Base-by-base conservation (phyloP, 2,888 invertebrate genomes). In the Dione vanillae region DNA sequence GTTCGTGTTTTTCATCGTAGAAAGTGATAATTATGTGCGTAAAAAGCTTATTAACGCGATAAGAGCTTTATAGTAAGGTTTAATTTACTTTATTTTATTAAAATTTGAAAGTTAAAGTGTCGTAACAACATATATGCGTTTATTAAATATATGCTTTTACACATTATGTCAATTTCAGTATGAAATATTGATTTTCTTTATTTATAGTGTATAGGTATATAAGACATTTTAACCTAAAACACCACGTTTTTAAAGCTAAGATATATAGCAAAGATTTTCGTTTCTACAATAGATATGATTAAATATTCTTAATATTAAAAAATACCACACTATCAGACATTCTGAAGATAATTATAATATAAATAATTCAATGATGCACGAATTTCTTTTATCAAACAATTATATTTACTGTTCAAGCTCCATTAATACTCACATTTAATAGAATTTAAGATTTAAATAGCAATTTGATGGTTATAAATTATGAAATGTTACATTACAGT, bases 401-500 rank as follows among this genome's bases (percentile, higher is more conserved):
- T 19, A 51, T 19, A 7, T 40, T 40, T 40, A 40, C 40, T 7
- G 10, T 40, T 7, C 40, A 5, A 11, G 40, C 11, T 40, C 9
- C 3, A 9, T 54, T 20, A 27, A 54, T 54, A 35, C 14, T 27
- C 20, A 54, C 20, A n/a, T 56, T n/a, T 56, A 56, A 37, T 56
- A 5, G 27, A 56, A 10, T 37, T 40, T 37, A 40, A n/a, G 37
- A 58, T 40, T 16, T 11, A 58, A 40, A 62, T 62, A 66, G 71
- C 35, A 37, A 62, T 49, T 58, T 65, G 40, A 67, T 64, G 61
- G 54, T 41, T 54, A 70, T 69, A 72, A 74, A 71, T 71, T 71
- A 71, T 69, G 49, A 72, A 59, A 70, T 58, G 49, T 68, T 71
- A 70, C 67, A 72, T 75, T 43, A 61, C 43, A 67, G 51, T 64